Base-by-base conservation (phyloP, 2,888 invertebrate genomes). In the Cataglyphis cursor region DNA sequence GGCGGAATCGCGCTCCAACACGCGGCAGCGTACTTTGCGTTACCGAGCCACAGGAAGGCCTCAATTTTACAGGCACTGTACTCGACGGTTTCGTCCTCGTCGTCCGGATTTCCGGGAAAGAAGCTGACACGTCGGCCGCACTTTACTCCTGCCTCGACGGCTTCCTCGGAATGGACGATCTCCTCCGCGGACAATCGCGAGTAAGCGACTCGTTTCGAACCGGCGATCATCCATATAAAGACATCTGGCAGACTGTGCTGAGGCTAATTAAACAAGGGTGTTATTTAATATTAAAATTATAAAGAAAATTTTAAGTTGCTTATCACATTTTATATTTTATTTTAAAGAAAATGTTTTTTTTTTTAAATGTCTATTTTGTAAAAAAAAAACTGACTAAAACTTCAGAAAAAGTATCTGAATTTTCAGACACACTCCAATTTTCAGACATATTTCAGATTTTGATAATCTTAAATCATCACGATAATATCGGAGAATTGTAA, bases 201-300 rank as follows among this genome's bases (percentile, higher is more conserved):
- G 91, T 95, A 96, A 10, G 96, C 96, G 12, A 96, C 94, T 24
- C 96, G 93, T 85, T 95, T 96, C 48, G 95, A 95, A 15, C 95
- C 96, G 81, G 95, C 94, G 35, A 96, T 94, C 95, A 96, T 95
- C 96, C 96, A 96, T 76, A 96, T 90, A 88, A 96, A 96, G 65
- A 96, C 94, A 91, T 96, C 96, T 1, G 96, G 96, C 9, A 96
- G 93, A 72, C 95, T 94, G 87, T 96, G 95, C 89, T 96, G 96
- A 0, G 95, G 95, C 95, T 96, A 85, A 21, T 66, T 54, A 21
- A 57, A 21, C 10, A 10, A 10, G 28, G 28, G 41, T 28, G 24
- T 59, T 28, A n/a, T 8, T 24, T 15, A 0, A 1, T 1, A 21
- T 74, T 15, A 15, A 15, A 24, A 62, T 44, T 4, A 21, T 44